phyloP scores from a whole-genome alignment of 2,888 invertebrate species.

The Drosophila maculinotata region DNA sequence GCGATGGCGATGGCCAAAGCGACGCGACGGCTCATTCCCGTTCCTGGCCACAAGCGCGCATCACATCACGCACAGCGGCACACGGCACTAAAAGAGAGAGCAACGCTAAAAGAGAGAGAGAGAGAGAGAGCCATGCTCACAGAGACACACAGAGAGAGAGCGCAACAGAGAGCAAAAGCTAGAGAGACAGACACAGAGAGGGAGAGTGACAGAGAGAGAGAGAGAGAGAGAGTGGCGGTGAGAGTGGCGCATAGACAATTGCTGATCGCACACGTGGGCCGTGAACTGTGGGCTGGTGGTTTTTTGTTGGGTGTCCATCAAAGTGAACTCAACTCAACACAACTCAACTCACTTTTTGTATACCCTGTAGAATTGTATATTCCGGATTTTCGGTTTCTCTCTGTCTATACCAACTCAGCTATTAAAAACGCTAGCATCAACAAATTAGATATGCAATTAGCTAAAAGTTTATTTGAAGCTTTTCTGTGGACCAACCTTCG shows the following conservation, averaged over 20 bases:
- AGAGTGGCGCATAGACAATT: slow-evolving; percentile 35
- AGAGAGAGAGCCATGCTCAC: slow-evolving; percentile 2
- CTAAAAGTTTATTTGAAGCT: no score
- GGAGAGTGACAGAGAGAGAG: slow-evolving; percentile 6
- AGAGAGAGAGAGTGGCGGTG: neutral
- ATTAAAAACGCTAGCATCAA: no score
- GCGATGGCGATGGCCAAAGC: slow-evolving; percentile 12
- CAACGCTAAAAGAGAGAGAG: neutral
- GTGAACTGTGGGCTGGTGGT: slow-evolving; percentile 5
- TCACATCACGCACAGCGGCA: slow-evolving; percentile 52
- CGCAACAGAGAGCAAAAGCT: neutral
- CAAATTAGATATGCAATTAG: no score
- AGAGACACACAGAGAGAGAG: slow-evolving; percentile 9
- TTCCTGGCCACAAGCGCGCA: slow-evolving; percentile 46
- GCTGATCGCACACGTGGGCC: slow-evolving; percentile 51
- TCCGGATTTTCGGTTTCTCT: no score
- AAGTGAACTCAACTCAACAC: no score
- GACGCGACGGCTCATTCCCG: slow-evolving; percentile 37
- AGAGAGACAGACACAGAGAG: slow-evolving; percentile 4
- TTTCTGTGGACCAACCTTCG: no score
- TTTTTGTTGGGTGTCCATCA: slow-evolving; percentile 28
- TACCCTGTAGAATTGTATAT: no score
- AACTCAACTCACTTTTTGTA: slow-evolving; percentile 7
- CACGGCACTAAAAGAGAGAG: slow-evolving; percentile 39
- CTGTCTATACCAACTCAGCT: no score